Evolutionary conservation across 2,113 vertebrate species (phyloP), one percentile per base, ranked within the genome.

Genomic region (Otus sunia): DNA sequence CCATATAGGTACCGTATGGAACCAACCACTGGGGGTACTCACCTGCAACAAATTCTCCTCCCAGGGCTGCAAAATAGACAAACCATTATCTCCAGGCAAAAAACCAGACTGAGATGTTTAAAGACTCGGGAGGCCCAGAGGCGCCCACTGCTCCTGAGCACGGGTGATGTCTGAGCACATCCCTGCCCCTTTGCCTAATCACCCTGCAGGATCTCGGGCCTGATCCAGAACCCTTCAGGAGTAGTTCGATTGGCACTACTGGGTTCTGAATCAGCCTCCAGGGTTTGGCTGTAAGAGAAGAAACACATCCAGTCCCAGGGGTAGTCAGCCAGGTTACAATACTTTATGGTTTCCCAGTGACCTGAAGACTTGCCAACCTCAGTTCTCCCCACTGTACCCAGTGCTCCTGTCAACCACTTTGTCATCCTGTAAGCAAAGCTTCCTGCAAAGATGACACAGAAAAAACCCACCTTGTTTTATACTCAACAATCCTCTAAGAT

Each of bases 21-120:
- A n/a, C 36, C 47, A 30, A 29, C 14, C 68, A 30, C 25, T 22
- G 5, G 6, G 11, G 36, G 18, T 8, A 9, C 19, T 30, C 47
- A 50, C 50, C 79, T 71, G 30, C 39, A 78, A 12, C 5, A 27
- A 22, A 21, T 17, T 20, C 59, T n/a, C 6, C 25, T 32, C n/a
- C 9, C 3, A 19, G 13, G 16, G 18, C 30, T 5, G 0, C 32
- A n/a, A 34, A 12, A 3, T 0, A 45, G 62, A 20, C 32, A 12
- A 26, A 2, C n/a, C 32, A 8, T 59, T 15, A 10, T 32, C 36
- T 71, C 2, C 58, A 86, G 53, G 72, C 21, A 81, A 5, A 19
- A 55, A 29, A 36, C 2, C 47, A 37, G 73, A 52, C 5, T 0
- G 56, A 86, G 71, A n/a, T 47, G 32, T 17, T 12, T 3, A 29